Conservation (phyloP, 1,140 invertebrate genomes). For the Armadillidium nasatum region DNA sequence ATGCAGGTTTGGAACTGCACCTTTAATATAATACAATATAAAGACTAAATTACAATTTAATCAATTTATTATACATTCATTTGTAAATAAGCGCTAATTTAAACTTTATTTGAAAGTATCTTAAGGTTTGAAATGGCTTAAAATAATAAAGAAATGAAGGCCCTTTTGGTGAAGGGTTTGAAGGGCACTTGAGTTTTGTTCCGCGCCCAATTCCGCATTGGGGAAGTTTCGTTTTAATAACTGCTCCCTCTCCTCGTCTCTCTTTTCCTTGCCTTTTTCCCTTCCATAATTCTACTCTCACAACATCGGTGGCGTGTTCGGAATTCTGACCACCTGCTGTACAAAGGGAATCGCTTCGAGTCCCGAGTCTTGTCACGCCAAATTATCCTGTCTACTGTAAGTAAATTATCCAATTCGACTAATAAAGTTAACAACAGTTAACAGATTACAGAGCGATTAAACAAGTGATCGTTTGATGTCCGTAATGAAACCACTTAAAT, state of each 20-base stretch:
- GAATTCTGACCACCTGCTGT: conserved; percentile 6
- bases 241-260: background rate
- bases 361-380: background rate
- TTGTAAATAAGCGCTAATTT: too few species aligned
- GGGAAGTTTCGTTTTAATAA: conserved; percentile 1
- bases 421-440: background rate
- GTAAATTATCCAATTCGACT: background rate
- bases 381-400: background rate
- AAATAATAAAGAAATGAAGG: background rate
- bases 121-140: too few species aligned
- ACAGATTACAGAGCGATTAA: too few species aligned
- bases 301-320: background rate
- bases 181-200: conserved; percentile 1
- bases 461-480: too few species aligned
- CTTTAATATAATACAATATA: background rate
- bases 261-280: too few species aligned
- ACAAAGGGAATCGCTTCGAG: background rate
- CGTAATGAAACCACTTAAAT: too few species aligned
- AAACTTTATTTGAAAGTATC: too few species aligned
- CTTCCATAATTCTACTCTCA: background rate
- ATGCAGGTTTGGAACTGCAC: background rate
- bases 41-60: conserved; percentile 6
- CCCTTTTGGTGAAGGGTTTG: background rate
- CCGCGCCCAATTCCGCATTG: background rate
- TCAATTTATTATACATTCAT: background rate